Percentiles rank a stretch among this genome's conserved stretches.
Conservation (phyloP, 2,888 invertebrate genomes). For the Anoncus sp. region DNA sequence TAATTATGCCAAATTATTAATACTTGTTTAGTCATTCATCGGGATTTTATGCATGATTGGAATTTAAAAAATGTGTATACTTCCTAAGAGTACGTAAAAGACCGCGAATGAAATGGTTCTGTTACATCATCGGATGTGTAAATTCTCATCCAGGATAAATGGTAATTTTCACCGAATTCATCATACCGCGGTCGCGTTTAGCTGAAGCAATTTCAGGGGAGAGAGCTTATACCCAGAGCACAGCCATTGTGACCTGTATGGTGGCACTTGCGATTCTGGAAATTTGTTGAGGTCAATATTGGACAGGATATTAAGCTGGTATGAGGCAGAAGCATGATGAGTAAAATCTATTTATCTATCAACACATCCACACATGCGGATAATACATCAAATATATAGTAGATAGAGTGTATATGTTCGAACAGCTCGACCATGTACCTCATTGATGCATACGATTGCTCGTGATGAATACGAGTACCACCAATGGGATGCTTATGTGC, state of each 20-base stretch:
- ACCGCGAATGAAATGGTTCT: no score
- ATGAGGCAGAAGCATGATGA: slow-evolving; percentile 9
- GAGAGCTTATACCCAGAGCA: no score
- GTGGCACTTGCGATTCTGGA: no score
- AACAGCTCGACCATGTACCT: neutral
- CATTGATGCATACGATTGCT: no score
- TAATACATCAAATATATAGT: neutral
- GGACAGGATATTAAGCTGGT: neutral
- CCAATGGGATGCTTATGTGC: slow-evolving; percentile 8
- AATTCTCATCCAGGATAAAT: no score
- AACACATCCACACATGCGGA: neutral
- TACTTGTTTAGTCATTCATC: neutral
- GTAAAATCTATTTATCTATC: slow-evolving; percentile 14
- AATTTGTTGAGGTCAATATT: slow-evolving; percentile 6
- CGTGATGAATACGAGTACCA: slow-evolving; percentile 18
- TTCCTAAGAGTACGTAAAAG: no score
- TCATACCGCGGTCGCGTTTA: no score
- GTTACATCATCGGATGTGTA: no score
- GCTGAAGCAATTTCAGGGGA: no score
- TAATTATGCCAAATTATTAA: neutral
- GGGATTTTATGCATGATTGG: neutral
- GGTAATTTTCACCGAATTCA: no score
- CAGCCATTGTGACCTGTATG: no score
- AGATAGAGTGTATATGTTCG: slow-evolving; percentile 5
- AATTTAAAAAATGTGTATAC: no score